Conservation (phyloP, 2,113 vertebrate genomes). For the Microcebus griseorufus region DNA sequence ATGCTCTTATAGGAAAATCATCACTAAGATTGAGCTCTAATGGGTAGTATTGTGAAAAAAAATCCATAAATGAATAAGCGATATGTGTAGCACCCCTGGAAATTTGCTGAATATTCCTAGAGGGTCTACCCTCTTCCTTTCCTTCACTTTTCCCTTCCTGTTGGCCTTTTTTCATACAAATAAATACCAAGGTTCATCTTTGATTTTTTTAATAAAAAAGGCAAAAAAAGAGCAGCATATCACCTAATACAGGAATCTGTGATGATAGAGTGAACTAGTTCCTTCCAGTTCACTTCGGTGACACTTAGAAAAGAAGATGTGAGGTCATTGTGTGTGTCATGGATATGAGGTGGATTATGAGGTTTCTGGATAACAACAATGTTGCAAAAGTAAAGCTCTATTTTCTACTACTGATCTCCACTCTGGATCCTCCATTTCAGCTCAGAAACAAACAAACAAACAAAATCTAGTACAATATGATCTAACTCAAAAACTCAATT, state of each 20-base stretch:
- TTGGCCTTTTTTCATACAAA: background rate
- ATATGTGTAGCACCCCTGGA: background rate
- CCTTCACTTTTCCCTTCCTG: background rate
- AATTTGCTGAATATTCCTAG: background rate
- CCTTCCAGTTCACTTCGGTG: background rate
- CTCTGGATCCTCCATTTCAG: background rate
- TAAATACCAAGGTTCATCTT: background rate
- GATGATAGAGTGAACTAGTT: background rate
- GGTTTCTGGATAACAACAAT: background rate
- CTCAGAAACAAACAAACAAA: background rate
- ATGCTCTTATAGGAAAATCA: constrained; percentile 16
- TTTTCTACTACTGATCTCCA: background rate
- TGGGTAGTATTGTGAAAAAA: background rate
- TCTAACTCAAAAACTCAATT: constrained; percentile 9
- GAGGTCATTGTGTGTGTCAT: background rate
- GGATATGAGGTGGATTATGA: too few species aligned
- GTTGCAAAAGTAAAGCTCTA: background rate
- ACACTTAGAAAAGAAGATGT: background rate
- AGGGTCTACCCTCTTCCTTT: background rate
- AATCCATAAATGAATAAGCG: background rate
- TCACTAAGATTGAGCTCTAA: background rate
- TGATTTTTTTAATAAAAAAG: background rate
- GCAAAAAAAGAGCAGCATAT: background rate
- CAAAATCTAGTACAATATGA: background rate
- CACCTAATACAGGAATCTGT: background rate